phyloP scores from a whole-genome alignment of 2,888 invertebrate genomes.

The Ptychoptera albimana region DNA sequence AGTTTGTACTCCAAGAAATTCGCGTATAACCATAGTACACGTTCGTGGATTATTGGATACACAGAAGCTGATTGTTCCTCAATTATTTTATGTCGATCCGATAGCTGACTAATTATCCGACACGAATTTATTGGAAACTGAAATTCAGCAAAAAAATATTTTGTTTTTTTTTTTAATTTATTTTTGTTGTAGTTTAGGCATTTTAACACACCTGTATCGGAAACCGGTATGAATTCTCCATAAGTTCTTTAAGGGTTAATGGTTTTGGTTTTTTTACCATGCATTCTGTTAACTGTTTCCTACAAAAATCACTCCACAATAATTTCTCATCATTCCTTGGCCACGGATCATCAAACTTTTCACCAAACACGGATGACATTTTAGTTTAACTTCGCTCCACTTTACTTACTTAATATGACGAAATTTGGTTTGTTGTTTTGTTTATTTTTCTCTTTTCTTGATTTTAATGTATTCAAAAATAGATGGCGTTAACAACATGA shows the following conservation, averaged over 20 bases:
- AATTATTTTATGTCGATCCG: constrained; percentile 16
- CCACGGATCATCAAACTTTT: constrained; percentile 18
- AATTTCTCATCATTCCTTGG: constrained; percentile 10
- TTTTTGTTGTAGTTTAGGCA: not conserved
- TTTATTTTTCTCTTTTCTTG: no score
- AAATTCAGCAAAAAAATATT: not conserved
- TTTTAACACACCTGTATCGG: constrained; percentile 9
- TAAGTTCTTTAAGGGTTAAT: constrained; percentile 5
- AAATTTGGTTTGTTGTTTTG: no score
- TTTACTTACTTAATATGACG: no score
- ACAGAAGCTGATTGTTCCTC: constrained; percentile 33
- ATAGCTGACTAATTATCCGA: constrained; percentile 19
- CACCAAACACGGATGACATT: constrained; percentile 17
- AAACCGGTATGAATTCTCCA: constrained; percentile 8
- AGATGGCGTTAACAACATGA: no score
- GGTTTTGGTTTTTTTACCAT: constrained; percentile 13
- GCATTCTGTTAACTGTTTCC: constrained; percentile 16
- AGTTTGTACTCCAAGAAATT: constrained; percentile 46
- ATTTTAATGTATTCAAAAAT: no score
- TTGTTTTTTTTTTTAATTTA: not conserved
- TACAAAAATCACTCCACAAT: constrained; percentile 14
- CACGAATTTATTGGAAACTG: constrained; percentile 27
- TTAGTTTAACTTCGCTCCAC: no score
- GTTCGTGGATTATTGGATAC: constrained; percentile 53
- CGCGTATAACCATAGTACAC: constrained; percentile 42